A percentile compares a stretch with the other conserved stretches of the same genome.
Conservation (phyloP, 64 coral and sea anemone species). For the Actinia equina region DNA sequence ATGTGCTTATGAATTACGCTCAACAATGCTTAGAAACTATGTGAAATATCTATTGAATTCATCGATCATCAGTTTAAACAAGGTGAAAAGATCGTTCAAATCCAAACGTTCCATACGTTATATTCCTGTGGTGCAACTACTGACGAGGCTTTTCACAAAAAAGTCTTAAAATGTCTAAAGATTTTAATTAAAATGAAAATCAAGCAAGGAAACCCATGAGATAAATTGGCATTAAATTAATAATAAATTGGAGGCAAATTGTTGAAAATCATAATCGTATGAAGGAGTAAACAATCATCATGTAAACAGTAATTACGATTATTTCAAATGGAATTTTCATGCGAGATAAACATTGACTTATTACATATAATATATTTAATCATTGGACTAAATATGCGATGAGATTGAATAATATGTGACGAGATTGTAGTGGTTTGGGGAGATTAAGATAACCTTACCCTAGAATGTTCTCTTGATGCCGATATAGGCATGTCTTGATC, state of each 20-base stretch:
- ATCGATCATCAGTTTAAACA: background rate
- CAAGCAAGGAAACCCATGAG: no score
- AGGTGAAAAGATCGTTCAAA: background rate
- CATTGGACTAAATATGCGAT: no score
- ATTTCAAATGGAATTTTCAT: no score
- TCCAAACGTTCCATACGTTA: background rate
- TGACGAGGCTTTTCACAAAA: background rate
- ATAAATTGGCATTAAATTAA: no score
- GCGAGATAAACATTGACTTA: background rate
- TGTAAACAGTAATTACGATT: no score
- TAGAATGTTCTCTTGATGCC: constrained; percentile 49
- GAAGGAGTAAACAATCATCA: no score
- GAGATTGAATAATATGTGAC: no score
- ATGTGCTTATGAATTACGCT: background rate
- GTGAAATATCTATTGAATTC: background rate
- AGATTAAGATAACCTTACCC: constrained; percentile 20
- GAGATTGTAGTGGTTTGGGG: background rate
- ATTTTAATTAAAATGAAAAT: background rate
- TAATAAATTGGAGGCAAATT: no score
- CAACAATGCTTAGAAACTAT: background rate
- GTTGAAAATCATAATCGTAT: no score
- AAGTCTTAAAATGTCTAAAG: background rate
- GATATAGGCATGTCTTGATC: constrained; percentile 73
- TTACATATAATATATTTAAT: no score
- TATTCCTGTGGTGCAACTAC: background rate